Conservation (phyloP, 2,113 vertebrate species). For the Romanogobio albipinnatus region DNA sequence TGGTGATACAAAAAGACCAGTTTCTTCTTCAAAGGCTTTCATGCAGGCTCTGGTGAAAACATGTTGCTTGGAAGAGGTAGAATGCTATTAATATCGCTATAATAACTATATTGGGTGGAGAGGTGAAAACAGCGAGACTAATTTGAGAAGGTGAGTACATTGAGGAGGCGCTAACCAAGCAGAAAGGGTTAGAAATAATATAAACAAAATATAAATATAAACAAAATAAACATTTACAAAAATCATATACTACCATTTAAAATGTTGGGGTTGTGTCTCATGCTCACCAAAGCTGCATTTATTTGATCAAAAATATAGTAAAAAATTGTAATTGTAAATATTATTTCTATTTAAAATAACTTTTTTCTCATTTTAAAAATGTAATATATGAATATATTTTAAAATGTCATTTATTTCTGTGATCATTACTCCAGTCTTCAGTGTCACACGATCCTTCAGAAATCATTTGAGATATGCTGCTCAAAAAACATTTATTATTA, state of each 20-base stretch:
- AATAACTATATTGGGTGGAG: conserved; percentile 21
- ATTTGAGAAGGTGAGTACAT: neutral
- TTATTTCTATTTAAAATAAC: too few relatives aligned
- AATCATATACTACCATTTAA: neutral
- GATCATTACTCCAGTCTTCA: neutral
- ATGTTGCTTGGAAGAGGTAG: neutral
- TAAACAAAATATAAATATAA: neutral
- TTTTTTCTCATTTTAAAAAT: too few relatives aligned
- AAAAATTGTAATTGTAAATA: too few relatives aligned
- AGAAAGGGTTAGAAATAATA: neutral
- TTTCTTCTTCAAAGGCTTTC: conserved; percentile 1
- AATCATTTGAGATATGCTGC: neutral
- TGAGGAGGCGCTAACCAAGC: neutral
- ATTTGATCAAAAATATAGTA: neutral
- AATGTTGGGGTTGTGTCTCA: neutral
- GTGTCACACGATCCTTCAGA: neutral
- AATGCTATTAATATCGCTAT: neutral
- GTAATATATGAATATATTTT: too few relatives aligned
- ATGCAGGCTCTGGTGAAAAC: conserved; percentile 13
- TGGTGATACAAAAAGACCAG: neutral
- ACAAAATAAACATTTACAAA: neutral
- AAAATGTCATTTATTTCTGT: neutral
- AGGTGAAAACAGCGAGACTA: neutral
- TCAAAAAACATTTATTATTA: neutral
- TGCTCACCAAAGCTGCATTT: neutral